phyloP scores from a whole-genome alignment of 2,113 vertebrate species.

The Onychorhynchus coronatus region DNA sequence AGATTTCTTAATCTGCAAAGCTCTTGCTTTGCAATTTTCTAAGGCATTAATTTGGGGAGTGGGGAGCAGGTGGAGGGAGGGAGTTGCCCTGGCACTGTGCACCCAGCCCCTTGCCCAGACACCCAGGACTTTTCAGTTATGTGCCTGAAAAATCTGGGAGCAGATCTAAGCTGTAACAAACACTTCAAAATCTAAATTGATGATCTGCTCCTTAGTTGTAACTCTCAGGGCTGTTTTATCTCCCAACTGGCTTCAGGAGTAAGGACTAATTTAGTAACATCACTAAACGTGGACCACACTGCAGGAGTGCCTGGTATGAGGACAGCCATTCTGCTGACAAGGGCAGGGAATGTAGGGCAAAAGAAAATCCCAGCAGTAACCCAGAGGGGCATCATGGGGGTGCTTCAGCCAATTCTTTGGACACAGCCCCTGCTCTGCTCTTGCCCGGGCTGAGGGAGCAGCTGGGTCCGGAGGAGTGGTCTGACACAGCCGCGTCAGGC shows the following conservation, averaged over 20 bases:
- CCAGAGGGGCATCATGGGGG: fast-evolving
- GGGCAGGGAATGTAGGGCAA: too few relatives aligned
- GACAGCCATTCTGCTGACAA: fast-evolving
- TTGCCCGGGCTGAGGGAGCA: not conserved
- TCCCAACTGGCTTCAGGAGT: not conserved
- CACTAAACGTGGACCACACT: not conserved
- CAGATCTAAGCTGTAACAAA: not conserved
- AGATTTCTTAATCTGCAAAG: not conserved
- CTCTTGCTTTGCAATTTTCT: conserved; percentile 35
- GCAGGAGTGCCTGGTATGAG: not conserved
- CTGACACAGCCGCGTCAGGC: fast-evolving
- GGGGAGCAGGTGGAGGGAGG: not conserved
- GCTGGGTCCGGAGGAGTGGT: not conserved
- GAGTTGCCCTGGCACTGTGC: not conserved
- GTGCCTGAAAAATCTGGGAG: not conserved
- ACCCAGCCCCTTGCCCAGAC: not conserved
- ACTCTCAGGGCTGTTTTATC: not conserved
- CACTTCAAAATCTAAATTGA: not conserved
- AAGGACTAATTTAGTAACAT: not conserved
- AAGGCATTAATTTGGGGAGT: not conserved
- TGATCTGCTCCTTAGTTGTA: not conserved
- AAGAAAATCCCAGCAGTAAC: not conserved
- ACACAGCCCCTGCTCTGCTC: not conserved
- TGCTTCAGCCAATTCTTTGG: not conserved
- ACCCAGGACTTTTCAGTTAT: not conserved